Evolutionary conservation across 2,888 invertebrate genomes (phyloP), one percentile per base, ranked within the genome.

Genomic region (Heteropelma amictum): DNA sequence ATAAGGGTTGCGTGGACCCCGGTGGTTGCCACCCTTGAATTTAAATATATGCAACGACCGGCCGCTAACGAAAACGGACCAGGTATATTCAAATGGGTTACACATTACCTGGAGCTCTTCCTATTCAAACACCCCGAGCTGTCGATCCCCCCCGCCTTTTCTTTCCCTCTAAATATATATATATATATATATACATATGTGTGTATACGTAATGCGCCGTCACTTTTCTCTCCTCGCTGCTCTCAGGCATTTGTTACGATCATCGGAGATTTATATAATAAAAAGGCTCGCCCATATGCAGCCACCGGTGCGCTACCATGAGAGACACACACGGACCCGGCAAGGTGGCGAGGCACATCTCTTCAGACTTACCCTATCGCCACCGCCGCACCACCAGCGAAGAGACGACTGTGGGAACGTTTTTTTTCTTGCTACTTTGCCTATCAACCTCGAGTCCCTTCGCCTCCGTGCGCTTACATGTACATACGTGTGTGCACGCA

Each of bases 241-340:
- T 51, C 53, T 12, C 28, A 42, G 40, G 30, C 45, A 47, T 67
- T 61, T 65, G 17, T 67, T 68, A 10, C 80, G 86, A 88, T 88
- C 86, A 87, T 88, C 85, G 84, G 84, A 87, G 88, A 88, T 88
- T 88, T 88, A 88, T n/a, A n/a, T 88, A 88, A 88, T 86, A 87
- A 87, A 85, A 82, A 73, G 56, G 84, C 79, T 79, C 76, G 81
- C 76, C 78, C 77, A n/a, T n/a, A n/a, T n/a, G n/a, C n/a, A 65
- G 71, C 71, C 75, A 71, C 74, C 77, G 80, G 77, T 77, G 72
- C 61, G 75, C 70, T 68, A 77, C n/a, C n/a, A 17, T 7, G 47
- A 69, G 40, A 69, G 68, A 53, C 56, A 51, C 49, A 42, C 30
- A 23, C 42, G 17, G 3, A 30, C 54, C 45, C 19, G 74, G 77